Conservation (phyloP, 2,888 invertebrate genomes). For the Chironomus riparius region DNA sequence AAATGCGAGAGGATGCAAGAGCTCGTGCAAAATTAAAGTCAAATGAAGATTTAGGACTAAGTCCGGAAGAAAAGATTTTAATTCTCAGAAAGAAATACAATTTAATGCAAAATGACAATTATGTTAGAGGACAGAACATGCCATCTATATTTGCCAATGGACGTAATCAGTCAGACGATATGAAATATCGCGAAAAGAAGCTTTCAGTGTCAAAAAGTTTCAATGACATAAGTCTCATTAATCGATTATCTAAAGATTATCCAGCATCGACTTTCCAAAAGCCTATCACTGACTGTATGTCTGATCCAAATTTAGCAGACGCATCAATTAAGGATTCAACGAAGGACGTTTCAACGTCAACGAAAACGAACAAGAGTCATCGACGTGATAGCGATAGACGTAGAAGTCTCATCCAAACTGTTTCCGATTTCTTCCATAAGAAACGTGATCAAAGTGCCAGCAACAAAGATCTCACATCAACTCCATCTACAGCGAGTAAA, state of each 20-base stretch:
- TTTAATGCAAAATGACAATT: constrained; percentile 32
- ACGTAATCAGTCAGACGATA: constrained; percentile 32
- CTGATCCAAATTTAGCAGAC: constrained; percentile 50
- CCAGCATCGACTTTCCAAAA: constrained; percentile 31
- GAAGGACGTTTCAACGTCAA: constrained; percentile 32
- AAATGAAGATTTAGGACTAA: constrained; percentile 64
- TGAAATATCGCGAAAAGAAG: constrained; percentile 37
- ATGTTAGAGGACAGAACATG: neutral
- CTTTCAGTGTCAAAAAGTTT: constrained; percentile 42
- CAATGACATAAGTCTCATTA: constrained; percentile 36
- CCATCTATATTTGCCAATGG: neutral
- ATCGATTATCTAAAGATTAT: neutral
- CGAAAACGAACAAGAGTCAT: constrained; percentile 32
- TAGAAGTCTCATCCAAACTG: constrained; percentile 74
- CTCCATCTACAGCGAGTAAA: constrained; percentile 10
- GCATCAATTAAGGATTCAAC: constrained; percentile 23
- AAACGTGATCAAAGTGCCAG: constrained; percentile 54
- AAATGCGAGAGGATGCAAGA: constrained; percentile 54
- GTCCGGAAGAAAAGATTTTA: constrained; percentile 56
- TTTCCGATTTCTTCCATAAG: constrained; percentile 73
- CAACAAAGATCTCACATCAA: constrained; percentile 52
- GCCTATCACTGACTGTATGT: constrained; percentile 43
- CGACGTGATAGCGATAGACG: constrained; percentile 54
- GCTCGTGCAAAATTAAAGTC: constrained; percentile 58
- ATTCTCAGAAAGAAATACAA: constrained; percentile 43